Evolutionary conservation across 1,140 invertebrate genomes (phyloP).

Genomic region (Globodera ellingtonae): DNA sequence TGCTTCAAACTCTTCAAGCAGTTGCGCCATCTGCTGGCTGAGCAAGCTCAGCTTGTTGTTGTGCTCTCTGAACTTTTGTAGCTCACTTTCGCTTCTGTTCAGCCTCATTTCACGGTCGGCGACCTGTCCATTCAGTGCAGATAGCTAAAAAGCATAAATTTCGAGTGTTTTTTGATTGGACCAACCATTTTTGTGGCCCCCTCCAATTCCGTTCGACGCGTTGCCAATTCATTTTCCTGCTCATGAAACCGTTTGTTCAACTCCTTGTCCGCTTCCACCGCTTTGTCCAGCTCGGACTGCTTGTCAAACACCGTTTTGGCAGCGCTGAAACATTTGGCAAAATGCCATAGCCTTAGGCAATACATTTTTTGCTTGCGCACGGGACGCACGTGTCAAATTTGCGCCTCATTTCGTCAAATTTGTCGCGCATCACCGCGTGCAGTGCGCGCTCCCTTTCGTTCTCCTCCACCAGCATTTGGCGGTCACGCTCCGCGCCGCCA

Average conservation of each 20-base stretch:
- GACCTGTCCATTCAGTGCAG: constrained; percentile 7
- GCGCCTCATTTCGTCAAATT: constrained; percentile 31
- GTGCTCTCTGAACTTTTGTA: constrained; percentile 19
- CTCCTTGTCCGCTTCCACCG: constrained; percentile 5
- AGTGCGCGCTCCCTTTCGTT: constrained; percentile 43
- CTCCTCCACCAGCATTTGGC: constrained; percentile 31
- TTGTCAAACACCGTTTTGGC: constrained; percentile 34
- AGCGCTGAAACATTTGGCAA: constrained; percentile 32
- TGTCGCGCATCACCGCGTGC: constrained; percentile 33
- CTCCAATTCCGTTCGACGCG: constrained; percentile 26
- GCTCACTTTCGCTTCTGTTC: constrained; percentile 3
- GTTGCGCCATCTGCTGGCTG: background rate
- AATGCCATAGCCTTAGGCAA: background rate
- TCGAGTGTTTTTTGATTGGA: background rate
- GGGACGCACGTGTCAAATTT: constrained; percentile 38
- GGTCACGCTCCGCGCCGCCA: constrained; percentile 4
- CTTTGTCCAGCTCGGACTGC: constrained; percentile 30
- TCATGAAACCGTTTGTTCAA: background rate
- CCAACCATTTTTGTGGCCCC: constrained; percentile 16
- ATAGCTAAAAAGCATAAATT: background rate
- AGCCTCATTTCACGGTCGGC: background rate
- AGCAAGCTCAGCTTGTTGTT: constrained; percentile 26
- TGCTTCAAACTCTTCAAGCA: background rate
- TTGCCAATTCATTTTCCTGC: constrained; percentile 14
- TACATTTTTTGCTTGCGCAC: background rate